These are phyloP conservation scores for Dascillus cervinus DNA, from an alignment of 2,888 invertebrate species.

Conservation along the genomic window DNA sequence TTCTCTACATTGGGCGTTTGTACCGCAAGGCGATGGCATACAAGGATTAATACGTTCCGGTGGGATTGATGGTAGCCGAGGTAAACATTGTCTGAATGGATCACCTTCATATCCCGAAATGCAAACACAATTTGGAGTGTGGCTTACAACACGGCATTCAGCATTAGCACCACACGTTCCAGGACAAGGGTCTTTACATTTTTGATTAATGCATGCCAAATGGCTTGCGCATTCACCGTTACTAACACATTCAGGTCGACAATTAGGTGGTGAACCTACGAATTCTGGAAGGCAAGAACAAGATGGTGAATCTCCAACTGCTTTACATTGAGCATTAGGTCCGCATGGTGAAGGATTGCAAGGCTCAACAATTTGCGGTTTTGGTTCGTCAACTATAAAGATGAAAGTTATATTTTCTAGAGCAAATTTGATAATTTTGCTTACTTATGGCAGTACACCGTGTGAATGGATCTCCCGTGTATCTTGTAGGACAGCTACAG, in stretches of 20 bases:
- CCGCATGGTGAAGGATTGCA: conserved; percentile 71
- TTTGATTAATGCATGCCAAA: conserved; percentile 68
- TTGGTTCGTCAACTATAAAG: too few relatives aligned
- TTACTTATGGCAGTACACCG: conserved; percentile 37
- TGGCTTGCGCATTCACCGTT: conserved; percentile 70
- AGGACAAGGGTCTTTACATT: conserved; percentile 71
- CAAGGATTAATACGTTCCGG: conserved; percentile 48
- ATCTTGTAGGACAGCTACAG: conserved; percentile 55
- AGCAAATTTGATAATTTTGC: conserved; percentile 6
- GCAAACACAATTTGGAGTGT: conserved; percentile 77
- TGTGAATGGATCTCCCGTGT: conserved; percentile 59
- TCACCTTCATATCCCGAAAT: conserved; percentile 64
- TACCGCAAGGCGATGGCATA: conserved; percentile 58
- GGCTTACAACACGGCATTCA: conserved; percentile 71
- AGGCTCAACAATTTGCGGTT: conserved; percentile 48
- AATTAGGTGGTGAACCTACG: conserved; percentile 67
- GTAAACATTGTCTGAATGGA: conserved; percentile 56
- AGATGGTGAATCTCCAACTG: conserved; percentile 47
- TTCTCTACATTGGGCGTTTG: conserved; percentile 52
- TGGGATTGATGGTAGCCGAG: conserved; percentile 24
- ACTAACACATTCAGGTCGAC: conserved; percentile 73
- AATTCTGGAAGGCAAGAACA: conserved; percentile 66
- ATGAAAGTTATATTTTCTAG: not conserved
- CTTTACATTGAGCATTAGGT: conserved; percentile 64
- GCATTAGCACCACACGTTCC: conserved; percentile 74